These are phyloP conservation scores for Silurus glanis DNA, from an alignment of 2,113 vertebrate species.

Conservation along the genomic window DNA sequence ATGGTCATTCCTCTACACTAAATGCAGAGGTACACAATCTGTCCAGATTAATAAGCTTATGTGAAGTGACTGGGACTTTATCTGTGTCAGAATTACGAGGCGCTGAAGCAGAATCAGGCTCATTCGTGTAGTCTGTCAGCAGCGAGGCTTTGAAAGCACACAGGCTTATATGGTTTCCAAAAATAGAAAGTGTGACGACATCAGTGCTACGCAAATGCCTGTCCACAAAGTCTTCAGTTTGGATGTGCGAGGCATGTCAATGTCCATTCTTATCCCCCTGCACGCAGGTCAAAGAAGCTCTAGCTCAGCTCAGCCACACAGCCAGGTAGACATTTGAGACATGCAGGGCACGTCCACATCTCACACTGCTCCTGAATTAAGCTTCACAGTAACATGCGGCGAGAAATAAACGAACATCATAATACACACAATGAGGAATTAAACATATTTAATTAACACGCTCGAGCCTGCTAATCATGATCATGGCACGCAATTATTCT, in stretches of 20 bases:
- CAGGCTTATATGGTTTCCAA: conserved; percentile 61
- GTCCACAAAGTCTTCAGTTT: conserved; percentile 52
- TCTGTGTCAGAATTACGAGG: conserved; percentile 15
- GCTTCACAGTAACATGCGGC: background rate
- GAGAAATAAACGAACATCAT: conserved; percentile 15
- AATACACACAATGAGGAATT: background rate
- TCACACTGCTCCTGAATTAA: conserved; percentile 16
- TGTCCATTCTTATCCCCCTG: conserved; percentile 39
- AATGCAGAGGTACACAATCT: background rate
- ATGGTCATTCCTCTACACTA: background rate
- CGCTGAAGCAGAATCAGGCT: conserved; percentile 14
- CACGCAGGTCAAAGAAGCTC: conserved; percentile 17
- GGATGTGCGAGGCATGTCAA: conserved; percentile 48
- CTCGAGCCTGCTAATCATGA: background rate
- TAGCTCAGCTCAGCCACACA: conserved; percentile 13
- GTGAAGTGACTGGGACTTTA: conserved; percentile 7
- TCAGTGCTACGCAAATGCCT: conserved; percentile 54
- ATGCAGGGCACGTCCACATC: conserved; percentile 28
- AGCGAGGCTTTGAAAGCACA: conserved; percentile 22
- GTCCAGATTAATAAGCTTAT: conserved; percentile 22
- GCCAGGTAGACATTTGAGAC: conserved; percentile 2
- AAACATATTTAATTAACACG: background rate
- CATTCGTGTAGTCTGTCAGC: conserved; percentile 24
- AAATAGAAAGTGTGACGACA: conserved; percentile 72
- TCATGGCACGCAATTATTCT: background rate